These are phyloP conservation scores for Tor tambroides DNA, from an alignment of 2,113 vertebrate genomes.

Conservation along the genomic window DNA sequence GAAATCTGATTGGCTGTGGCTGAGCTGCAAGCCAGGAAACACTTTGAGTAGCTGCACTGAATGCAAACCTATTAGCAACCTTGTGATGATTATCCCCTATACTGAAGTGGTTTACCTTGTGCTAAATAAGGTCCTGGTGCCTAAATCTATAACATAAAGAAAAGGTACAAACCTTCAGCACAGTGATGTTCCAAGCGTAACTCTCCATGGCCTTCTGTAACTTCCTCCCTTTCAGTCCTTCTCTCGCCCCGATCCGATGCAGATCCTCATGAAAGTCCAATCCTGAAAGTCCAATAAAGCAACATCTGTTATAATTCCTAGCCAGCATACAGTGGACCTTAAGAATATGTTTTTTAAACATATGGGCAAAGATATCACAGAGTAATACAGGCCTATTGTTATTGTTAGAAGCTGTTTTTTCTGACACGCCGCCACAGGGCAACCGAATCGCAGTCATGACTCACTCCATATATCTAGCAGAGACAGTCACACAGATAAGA, in stretches of 20 bases:
- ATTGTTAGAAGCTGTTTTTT: not conserved
- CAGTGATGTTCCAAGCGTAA: slow-evolving; percentile 91
- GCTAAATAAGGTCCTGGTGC: not conserved
- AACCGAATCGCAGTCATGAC: slow-evolving; percentile 10
- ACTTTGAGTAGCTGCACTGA: not conserved
- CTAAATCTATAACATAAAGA: not conserved
- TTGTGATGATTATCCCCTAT: not conserved
- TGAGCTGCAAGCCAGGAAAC: not conserved
- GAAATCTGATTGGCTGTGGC: slow-evolving; percentile 2
- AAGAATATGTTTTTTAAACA: not conserved
- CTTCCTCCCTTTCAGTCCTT: slow-evolving; percentile 88
- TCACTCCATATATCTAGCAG: slow-evolving; percentile 11
- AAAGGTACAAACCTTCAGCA: slow-evolving; percentile 72
- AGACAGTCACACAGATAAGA: not conserved
- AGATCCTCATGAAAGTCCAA: slow-evolving; percentile 91
- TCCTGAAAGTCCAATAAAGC: slow-evolving; percentile 67
- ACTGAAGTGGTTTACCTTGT: not conserved
- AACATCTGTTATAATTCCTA: not conserved
- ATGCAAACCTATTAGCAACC: not conserved
- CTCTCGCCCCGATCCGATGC: slow-evolving; percentile 85
- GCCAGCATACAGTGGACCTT: not conserved
- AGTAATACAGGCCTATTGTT: not conserved
- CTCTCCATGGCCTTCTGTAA: slow-evolving; percentile 92
- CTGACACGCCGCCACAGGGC: slow-evolving; percentile 1
- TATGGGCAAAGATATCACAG: too few species aligned